A percentile compares a stretch with the other conserved stretches of the same genome.
Conservation (phyloP, 2,888 invertebrate genomes). For the Tethea ocularis region DNA sequence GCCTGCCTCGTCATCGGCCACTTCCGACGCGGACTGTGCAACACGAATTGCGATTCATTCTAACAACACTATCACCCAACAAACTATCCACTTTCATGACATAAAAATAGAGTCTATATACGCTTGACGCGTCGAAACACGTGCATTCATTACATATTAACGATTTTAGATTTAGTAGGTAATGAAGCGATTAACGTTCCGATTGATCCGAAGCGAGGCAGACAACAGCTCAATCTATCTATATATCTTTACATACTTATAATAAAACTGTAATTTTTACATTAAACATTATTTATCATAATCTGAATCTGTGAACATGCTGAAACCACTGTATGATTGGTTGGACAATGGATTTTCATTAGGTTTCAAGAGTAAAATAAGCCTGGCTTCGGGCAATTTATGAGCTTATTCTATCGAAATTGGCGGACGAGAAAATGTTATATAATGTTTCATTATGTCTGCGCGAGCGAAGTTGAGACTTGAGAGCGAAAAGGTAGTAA, state of each 20-base stretch:
- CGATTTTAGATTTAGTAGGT: conserved; percentile 56
- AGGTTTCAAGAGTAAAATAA: too few species aligned
- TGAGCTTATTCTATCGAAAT: too few species aligned
- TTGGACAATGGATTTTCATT: too few species aligned
- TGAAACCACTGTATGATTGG: too few species aligned
- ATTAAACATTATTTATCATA: too few species aligned
- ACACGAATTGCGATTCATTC: conserved; percentile 47
- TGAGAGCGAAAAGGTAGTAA: not conserved
- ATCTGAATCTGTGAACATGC: too few species aligned
- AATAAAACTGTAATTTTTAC: too few species aligned
- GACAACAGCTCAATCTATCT: conserved; percentile 10
- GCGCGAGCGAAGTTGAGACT: too few species aligned
- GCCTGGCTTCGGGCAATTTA: too few species aligned
- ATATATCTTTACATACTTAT: too few species aligned
- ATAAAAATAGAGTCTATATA: conserved; percentile 37
- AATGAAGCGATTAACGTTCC: conserved; percentile 49
- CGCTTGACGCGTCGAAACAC: conserved; percentile 30
- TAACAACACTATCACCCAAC: conserved; percentile 20
- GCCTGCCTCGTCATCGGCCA: conserved; percentile 34
- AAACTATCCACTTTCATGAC: conserved; percentile 20
- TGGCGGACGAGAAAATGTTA: too few species aligned
- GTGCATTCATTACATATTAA: conserved; percentile 53
- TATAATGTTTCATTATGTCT: too few species aligned
- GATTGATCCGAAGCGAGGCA: conserved; percentile 36
- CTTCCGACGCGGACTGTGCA: conserved; percentile 56